phyloP scores from a whole-genome alignment of 2,888 invertebrate species.

The Leptopilina drosophilae region DNA sequence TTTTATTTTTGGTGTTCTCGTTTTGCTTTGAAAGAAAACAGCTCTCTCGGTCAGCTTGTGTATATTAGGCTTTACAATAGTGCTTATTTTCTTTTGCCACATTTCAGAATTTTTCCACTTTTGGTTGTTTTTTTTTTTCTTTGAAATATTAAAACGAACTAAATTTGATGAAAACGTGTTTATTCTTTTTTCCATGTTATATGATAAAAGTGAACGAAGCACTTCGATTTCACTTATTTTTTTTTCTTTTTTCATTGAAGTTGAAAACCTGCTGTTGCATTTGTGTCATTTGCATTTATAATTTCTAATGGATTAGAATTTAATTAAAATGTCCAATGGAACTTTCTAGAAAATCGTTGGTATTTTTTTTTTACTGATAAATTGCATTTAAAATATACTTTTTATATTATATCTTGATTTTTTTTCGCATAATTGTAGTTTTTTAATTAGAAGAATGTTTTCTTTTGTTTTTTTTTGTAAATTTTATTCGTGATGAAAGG shows the following conservation, averaged over 20 bases:
- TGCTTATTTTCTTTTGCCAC: conserved; percentile 1
- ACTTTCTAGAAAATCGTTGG: neutral
- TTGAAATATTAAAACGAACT: neutral
- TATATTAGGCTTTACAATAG: neutral
- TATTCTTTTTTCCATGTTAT: too few relatives aligned
- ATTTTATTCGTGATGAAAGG: too few relatives aligned
- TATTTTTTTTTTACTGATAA: neutral
- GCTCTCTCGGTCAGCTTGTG: neutral
- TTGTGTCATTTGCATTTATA: conserved; percentile 25
- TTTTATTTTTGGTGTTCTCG: conserved; percentile 33
- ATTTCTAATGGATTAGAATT: neutral
- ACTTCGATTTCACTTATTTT: conserved; percentile 26
- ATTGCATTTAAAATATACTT: neutral
- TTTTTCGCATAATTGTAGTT: neutral
- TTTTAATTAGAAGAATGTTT: neutral
- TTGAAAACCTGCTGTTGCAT: conserved; percentile 23
- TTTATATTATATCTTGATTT: neutral
- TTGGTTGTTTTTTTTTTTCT: neutral
- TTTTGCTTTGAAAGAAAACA: conserved; percentile 27
- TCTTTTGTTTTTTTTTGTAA: neutral
- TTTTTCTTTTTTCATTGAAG: neutral
- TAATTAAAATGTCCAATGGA: neutral
- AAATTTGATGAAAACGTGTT: neutral
- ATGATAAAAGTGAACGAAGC: too few relatives aligned
- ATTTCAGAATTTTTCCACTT: neutral